Percentiles rank a stretch among this genome's conserved stretches.
phyloP scores from a whole-genome alignment of 2,888 invertebrate genomes.

The Biston betularia region DNA sequence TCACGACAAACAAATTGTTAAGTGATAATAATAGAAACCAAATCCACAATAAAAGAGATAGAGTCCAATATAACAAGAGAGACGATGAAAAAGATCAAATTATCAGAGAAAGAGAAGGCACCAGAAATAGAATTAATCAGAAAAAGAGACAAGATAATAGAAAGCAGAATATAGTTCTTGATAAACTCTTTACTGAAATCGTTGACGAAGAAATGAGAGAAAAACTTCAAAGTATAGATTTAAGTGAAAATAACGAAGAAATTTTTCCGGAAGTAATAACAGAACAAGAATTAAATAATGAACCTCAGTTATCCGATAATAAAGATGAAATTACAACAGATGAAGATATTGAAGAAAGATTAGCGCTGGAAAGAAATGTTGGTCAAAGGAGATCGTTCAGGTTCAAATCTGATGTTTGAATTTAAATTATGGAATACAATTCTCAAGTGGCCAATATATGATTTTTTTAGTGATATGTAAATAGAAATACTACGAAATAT shows the following conservation, averaged over 20 bases:
- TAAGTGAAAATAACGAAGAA: conserved; percentile 50
- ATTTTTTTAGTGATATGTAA: conserved; percentile 39
- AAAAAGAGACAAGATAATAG: conserved; percentile 52
- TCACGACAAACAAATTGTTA: conserved; percentile 16
- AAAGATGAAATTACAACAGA: conserved; percentile 42
- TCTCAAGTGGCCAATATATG: conserved; percentile 42
- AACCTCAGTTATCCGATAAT: conserved; percentile 45
- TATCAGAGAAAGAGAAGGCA: conserved; percentile 18
- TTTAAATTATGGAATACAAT: conserved; percentile 18
- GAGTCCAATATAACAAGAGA: neutral
- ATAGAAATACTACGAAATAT: conserved; percentile 26
- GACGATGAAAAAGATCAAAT: conserved; percentile 34
- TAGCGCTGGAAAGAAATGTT: conserved; percentile 68
- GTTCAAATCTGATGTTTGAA: conserved; percentile 61
- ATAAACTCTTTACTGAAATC: conserved; percentile 61
- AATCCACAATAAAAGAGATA: conserved; percentile 18
- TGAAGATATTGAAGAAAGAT: conserved; percentile 51
- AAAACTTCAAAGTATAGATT: conserved; percentile 45
- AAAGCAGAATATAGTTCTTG: conserved; percentile 70
- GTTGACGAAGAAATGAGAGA: conserved; percentile 54
- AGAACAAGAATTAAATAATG: conserved; percentile 45
- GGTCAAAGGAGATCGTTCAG: conserved; percentile 64
- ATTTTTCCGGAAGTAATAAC: conserved; percentile 48
- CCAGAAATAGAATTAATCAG: conserved; percentile 41
- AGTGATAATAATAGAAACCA: conserved; percentile 17